phyloP scores from a whole-genome alignment of 35 echinoderm and acorn worm genomes.

The Hemicentrotus pulcherrimus region DNA sequence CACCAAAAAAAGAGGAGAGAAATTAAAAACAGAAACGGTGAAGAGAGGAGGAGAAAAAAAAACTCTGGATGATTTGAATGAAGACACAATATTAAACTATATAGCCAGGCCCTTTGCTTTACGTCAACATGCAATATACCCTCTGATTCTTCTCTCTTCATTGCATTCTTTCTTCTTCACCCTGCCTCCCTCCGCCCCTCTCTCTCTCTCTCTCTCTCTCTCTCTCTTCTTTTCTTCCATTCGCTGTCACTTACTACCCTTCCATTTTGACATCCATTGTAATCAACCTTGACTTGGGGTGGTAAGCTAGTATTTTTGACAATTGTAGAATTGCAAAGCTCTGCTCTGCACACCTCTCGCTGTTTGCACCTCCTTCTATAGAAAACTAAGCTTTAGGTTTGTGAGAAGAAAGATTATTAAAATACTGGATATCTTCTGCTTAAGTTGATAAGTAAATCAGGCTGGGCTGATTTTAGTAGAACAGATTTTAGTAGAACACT shows the following conservation, averaged over 20 bases:
- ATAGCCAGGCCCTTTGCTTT: not conserved
- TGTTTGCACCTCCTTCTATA: not conserved
- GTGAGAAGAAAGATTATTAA: not conserved
- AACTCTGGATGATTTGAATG: not conserved
- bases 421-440: not conserved
- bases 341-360: not conserved
- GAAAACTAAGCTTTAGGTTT: not conserved
- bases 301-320: not conserved
- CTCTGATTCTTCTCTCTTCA: not conserved
- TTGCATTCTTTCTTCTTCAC: not conserved
- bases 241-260: not conserved
- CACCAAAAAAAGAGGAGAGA: not conserved
- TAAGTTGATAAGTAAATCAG: not conserved
- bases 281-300: not conserved
- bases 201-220: not conserved
- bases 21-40: not conserved
- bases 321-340: not conserved
- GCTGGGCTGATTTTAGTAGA: not conserved
- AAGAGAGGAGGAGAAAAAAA: not conserved
- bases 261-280: not conserved
- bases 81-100: not conserved
- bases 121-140: not conserved
- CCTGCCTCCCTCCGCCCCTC: no score
- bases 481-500: not conserved
- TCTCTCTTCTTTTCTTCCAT: not conserved